phyloP scores from a whole-genome alignment of 2,888 invertebrate species.

The Cloeon dipterum region DNA sequence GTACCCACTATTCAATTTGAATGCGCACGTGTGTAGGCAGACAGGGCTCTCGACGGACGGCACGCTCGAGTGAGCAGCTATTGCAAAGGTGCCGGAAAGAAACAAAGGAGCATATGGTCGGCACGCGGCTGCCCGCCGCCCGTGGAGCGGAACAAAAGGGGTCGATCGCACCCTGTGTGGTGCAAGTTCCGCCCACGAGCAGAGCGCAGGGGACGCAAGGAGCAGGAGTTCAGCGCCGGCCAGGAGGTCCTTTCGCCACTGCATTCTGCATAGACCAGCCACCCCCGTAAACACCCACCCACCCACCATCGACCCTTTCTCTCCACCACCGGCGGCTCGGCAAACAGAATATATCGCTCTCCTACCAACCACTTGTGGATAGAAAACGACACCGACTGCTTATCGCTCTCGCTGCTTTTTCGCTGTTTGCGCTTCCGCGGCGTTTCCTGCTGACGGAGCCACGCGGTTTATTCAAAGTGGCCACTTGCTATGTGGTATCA shows the following conservation, averaged over 20 bases:
- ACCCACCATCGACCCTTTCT: neutral
- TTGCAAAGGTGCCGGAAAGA: neutral
- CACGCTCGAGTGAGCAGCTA: neutral
- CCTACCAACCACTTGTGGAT: no score
- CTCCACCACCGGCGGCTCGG: conserved; percentile 3
- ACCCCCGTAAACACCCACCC: neutral
- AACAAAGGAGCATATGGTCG: neutral
- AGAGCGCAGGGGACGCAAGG: conserved; percentile 7
- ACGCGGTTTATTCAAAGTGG: no score
- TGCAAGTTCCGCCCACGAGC: conserved; percentile 8
- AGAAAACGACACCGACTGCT: no score
- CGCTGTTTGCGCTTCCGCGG: no score
- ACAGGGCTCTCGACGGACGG: no score
- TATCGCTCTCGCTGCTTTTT: no score
- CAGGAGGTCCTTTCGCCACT: conserved; percentile 6
- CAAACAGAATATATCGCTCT: conserved; percentile 5
- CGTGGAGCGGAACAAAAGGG: conserved; percentile 5
- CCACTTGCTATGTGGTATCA: no score
- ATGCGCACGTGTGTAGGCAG: no score
- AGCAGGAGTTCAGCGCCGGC: conserved; percentile 6
- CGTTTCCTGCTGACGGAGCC: no score
- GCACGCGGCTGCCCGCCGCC: neutral
- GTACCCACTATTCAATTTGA: no score
- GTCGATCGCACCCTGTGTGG: conserved; percentile 6
- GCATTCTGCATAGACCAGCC: neutral